Evolutionary conservation across 2,797 vertebrate genomes (phyloP).

Genomic region (Lerista edwardsae): DNA sequence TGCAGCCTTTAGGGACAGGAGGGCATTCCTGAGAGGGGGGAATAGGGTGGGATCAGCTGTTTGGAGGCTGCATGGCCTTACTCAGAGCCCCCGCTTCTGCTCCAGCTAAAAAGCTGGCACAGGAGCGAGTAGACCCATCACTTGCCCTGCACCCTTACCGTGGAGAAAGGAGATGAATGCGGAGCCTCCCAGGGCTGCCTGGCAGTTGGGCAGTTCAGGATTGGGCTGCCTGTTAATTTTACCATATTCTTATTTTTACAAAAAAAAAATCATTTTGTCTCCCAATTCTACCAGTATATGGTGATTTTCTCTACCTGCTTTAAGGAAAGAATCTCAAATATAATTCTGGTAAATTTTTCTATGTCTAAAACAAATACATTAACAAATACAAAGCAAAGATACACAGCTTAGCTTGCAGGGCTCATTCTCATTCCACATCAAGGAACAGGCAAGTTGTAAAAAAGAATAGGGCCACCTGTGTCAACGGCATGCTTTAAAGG

Average conservation of each 20-base stretch:
- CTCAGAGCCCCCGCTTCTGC: too few relatives aligned
- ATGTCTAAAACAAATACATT: neutral
- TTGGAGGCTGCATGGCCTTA: too few relatives aligned
- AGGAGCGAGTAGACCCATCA: too few relatives aligned
- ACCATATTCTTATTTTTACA: neutral
- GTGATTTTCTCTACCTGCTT: neutral
- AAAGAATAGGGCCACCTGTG: slow-evolving; percentile 44
- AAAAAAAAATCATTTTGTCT: neutral
- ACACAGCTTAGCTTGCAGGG: slow-evolving; percentile 31
- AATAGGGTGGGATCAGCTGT: too few relatives aligned
- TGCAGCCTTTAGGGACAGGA: too few relatives aligned
- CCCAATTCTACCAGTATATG: neutral
- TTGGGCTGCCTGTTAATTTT: too few relatives aligned
- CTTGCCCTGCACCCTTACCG: too few relatives aligned
- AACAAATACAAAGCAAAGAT: slow-evolving; percentile 30
- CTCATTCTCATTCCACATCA: slow-evolving; percentile 34
- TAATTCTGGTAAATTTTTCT: neutral
- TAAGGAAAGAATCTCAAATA: neutral
- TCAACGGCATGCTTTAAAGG: slow-evolving; percentile 41
- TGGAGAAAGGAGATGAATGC: too few relatives aligned
- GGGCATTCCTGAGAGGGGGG: too few relatives aligned
- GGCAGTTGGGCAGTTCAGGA: too few relatives aligned
- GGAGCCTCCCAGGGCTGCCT: too few relatives aligned
- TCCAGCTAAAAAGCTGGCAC: too few relatives aligned
- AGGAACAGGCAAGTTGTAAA: slow-evolving; percentile 44